Conservation (phyloP, 1,140 invertebrate species). For the Danaus melanippus region DNA sequence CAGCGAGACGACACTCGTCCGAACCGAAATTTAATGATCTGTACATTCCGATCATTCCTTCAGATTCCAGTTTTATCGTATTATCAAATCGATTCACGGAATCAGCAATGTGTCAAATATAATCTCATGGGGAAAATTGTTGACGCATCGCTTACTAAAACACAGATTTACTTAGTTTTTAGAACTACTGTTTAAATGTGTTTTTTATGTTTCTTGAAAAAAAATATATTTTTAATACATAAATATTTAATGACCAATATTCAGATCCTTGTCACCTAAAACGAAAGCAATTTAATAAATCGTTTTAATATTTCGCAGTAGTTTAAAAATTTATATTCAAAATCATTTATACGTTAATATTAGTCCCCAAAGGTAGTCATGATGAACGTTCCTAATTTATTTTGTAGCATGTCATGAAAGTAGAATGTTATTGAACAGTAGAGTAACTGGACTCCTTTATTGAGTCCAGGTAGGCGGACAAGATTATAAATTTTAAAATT, state of each 20-base stretch:
- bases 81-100: conserved; percentile 28
- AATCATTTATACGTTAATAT: no score
- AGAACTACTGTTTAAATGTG: no score
- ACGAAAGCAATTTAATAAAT: no score
- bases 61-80: conserved; percentile 41
- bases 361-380: no score
- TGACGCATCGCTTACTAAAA: conserved; percentile 4
- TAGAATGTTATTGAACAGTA: not conserved
- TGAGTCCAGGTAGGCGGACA: conserved; percentile 6
- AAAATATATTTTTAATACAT: no score
- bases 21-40: conserved; percentile 46
- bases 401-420: conserved; percentile 1
- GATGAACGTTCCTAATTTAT: no score
- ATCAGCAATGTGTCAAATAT: conserved; percentile 20
- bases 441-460: conserved; percentile 10
- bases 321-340: no score
- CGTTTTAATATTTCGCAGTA: no score
- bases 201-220: no score
- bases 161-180: no score
- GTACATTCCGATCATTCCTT: conserved; percentile 53
- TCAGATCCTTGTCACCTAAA: no score
- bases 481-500: conserved; percentile 15
- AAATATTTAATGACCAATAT: no score
- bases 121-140: conserved; percentile 6
- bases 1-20: conserved; percentile 36